Conservation (phyloP, 2,888 invertebrate species). For the Empis livida region DNA sequence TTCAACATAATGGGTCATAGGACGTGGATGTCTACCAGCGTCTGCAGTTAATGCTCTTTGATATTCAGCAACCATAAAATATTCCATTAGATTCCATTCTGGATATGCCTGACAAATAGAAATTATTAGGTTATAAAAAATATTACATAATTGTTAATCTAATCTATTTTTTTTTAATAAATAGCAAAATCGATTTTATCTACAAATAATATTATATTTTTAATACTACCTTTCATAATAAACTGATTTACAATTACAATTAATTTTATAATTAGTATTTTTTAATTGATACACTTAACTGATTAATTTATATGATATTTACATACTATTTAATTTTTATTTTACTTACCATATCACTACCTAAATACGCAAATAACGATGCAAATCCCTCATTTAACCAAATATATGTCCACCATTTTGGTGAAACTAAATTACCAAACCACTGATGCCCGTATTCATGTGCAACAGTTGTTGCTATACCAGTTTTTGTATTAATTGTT, state of each 20-base stretch:
- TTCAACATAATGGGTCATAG: slow-evolving; percentile 67
- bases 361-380: slow-evolving; percentile 23
- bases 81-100: slow-evolving; percentile 60
- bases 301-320: too few relatives aligned
- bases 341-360: not conserved
- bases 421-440: slow-evolving; percentile 64
- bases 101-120: slow-evolving; percentile 37
- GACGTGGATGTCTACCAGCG: slow-evolving; percentile 60
- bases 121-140: not conserved
- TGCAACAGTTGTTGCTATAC: slow-evolving; percentile 41
- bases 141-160: not conserved
- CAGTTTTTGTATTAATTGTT: slow-evolving; percentile 23
- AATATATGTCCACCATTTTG: slow-evolving; percentile 54
- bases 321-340: too few relatives aligned
- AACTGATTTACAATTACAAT: too few relatives aligned
- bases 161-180: too few relatives aligned
- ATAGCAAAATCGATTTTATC: too few relatives aligned
- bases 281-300: too few relatives aligned
- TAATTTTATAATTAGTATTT: too few relatives aligned
- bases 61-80: slow-evolving; percentile 60
- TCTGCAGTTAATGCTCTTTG: slow-evolving; percentile 62
- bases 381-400: slow-evolving; percentile 68
- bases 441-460: slow-evolving; percentile 60
- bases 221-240: too few relatives aligned
- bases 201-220: too few relatives aligned